Conservation (phyloP, 2,113 vertebrate genomes). For the Neolamprologus tretocephalus region DNA sequence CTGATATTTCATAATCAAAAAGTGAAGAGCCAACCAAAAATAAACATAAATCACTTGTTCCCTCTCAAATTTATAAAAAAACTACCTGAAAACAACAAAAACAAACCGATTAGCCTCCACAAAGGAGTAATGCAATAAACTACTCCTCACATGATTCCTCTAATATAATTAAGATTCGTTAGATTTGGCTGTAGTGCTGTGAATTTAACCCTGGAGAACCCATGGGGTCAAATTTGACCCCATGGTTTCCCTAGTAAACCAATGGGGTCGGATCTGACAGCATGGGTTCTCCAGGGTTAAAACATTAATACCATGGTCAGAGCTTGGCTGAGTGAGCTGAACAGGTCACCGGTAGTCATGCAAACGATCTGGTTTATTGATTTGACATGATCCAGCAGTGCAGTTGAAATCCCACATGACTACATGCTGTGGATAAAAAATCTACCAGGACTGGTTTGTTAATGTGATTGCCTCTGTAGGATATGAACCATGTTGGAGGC, state of each 20-base stretch:
- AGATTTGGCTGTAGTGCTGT: background rate
- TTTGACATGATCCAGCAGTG: constrained; percentile 13
- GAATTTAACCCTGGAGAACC: background rate
- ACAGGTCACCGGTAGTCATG: constrained; percentile 23
- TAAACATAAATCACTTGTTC: background rate
- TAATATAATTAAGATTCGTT: background rate
- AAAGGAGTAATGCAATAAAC: background rate
- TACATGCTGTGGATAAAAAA: constrained; percentile 2
- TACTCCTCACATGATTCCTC: background rate
- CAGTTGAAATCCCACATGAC: constrained; percentile 12
- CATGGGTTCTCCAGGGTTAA: background rate
- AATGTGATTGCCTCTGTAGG: constrained; percentile 23
- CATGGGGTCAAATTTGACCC: too few relatives aligned
- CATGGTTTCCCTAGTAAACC: too few relatives aligned
- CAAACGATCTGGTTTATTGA: constrained; percentile 31
- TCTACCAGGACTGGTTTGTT: constrained; percentile 7
- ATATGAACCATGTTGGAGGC: background rate
- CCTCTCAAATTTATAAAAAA: background rate
- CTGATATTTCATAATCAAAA: background rate
- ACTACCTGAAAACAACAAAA: background rate
- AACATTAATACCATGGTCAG: background rate
- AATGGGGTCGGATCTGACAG: too few relatives aligned
- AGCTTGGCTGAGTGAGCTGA: background rate
- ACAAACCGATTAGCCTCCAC: background rate
- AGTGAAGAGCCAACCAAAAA: background rate